Conservation (phyloP, 2,113 vertebrate genomes). For the Pteruthius melanotis region DNA sequence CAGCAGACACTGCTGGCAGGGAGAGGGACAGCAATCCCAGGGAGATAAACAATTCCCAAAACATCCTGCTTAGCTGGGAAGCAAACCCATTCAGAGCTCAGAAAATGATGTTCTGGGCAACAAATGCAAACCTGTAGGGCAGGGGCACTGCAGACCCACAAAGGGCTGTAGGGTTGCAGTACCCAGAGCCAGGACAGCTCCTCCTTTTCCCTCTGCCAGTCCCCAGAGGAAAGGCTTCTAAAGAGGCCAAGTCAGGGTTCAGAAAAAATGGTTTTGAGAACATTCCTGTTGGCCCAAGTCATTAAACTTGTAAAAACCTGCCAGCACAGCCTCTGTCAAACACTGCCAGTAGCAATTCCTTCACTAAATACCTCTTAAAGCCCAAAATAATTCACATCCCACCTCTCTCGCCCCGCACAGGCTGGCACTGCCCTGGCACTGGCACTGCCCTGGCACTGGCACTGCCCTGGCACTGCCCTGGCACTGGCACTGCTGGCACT, state of each 20-base stretch:
- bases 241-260: neutral
- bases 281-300: neutral
- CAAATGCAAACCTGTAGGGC: neutral
- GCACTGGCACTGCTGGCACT: neutral
- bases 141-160: neutral
- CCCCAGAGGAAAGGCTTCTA: neutral
- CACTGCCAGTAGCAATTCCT: neutral
- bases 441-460: too few species aligned
- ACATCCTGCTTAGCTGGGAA: neutral
- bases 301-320: neutral
- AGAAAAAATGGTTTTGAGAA: neutral
- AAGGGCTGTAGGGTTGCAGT: rapidly evolving
- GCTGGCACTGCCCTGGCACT: too few species aligned
- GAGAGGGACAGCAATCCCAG: neutral
- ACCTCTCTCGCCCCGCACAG: neutral
- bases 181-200: neutral
- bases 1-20: neutral
- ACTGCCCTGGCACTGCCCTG: too few species aligned
- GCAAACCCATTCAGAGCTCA: neutral
- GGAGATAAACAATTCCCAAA: neutral
- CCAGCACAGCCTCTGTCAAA: neutral
- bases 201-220: neutral
- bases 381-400: neutral
- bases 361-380: neutral
- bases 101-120: neutral